A percentile compares a stretch with the other conserved stretches of the same genome.
These are phyloP conservation scores for Eristalis intricaria DNA, from an alignment of 2,888 invertebrate genomes.

Conservation along the genomic window DNA sequence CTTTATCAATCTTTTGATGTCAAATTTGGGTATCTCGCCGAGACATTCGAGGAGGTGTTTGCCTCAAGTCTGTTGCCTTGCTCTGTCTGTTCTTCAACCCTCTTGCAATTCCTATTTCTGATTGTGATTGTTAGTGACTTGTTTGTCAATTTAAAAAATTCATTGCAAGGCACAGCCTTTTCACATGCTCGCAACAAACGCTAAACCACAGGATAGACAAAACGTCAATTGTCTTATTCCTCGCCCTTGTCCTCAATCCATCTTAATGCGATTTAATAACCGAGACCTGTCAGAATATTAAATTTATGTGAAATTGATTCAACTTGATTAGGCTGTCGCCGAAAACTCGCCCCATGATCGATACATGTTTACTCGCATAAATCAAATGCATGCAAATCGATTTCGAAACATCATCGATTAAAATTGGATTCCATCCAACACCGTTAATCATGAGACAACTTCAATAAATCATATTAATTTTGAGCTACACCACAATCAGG, in stretches of 20 bases:
- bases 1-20: too few relatives aligned
- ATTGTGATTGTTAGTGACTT: too few relatives aligned
- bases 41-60: too few relatives aligned
- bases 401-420: conserved; percentile 17
- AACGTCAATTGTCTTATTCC: neutral
- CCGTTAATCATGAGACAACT: neutral
- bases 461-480: conserved; percentile 30
- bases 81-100: too few relatives aligned
- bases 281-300: neutral
- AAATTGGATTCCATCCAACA: conserved; percentile 18
- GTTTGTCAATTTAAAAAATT: too few relatives aligned
- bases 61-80: too few relatives aligned
- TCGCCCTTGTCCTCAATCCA: neutral
- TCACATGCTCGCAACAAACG: too few relatives aligned
- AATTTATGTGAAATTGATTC: conserved; percentile 8
- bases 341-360: conserved; percentile 12
- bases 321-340: neutral
- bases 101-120: too few relatives aligned
- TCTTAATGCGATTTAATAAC: neutral
- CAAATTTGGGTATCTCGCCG: too few relatives aligned
- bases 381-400: conserved; percentile 40
- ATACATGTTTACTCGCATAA: conserved; percentile 14
- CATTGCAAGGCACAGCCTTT: too few relatives aligned
- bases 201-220: neutral
- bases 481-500: neutral